Evolutionary conservation across 1,140 invertebrate genomes (phyloP).

Genomic region (Musca vetustissima): DNA sequence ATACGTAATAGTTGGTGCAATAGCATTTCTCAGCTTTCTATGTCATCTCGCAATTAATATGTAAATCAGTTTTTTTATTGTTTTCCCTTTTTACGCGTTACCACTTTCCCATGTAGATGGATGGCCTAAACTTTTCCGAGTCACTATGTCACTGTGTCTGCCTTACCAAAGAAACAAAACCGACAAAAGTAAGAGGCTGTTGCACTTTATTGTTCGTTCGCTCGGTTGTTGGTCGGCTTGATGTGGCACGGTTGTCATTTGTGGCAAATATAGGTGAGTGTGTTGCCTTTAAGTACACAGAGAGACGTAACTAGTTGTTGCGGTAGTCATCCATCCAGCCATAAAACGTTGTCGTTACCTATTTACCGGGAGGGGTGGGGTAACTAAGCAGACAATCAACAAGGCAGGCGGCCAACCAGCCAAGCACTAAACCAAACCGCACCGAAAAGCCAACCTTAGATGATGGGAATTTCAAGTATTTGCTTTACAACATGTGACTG

Average conservation of each 20-base stretch:
- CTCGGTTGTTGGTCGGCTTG: not conserved
- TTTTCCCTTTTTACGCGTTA: no score
- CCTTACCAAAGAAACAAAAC: not conserved
- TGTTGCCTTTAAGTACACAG: slow-evolving; percentile 14
- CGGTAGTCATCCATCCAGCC: no score
- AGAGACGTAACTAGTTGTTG: no score
- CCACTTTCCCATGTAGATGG: no score
- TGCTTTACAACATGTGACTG: not conserved
- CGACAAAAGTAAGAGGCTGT: slow-evolving; percentile 9
- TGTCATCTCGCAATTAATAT: no score
- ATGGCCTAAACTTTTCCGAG: not conserved
- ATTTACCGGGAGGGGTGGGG: no score
- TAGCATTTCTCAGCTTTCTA: no score
- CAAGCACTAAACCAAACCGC: no score
- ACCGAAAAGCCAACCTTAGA: slow-evolving; percentile 17
- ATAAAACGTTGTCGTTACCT: no score
- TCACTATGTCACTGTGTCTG: slow-evolving; percentile 1
- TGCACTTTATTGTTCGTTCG: slow-evolving; percentile 16
- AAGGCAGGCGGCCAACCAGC: not conserved
- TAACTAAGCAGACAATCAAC: no score
- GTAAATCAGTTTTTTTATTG: no score
- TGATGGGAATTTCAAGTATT: slow-evolving; percentile 23
- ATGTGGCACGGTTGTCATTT: not conserved
- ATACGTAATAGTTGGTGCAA: no score
- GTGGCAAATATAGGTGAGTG: slow-evolving; percentile 27